Evolutionary conservation across 2,797 vertebrate genomes (phyloP).

Genomic region (Gadopsis marmoratus): DNA sequence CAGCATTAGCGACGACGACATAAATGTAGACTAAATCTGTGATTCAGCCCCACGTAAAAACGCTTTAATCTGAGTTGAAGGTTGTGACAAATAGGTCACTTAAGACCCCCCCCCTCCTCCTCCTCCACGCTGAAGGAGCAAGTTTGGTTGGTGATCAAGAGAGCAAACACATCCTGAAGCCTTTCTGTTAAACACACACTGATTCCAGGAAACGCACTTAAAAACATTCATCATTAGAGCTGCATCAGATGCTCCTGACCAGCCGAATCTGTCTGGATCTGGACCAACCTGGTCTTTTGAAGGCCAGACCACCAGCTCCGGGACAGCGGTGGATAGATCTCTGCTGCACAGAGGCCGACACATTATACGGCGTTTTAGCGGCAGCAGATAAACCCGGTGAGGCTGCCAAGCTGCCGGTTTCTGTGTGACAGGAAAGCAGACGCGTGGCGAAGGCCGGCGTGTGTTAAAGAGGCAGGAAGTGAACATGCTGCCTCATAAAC

Average conservation of each 20-base stretch:
- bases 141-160: not conserved
- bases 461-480: not conserved
- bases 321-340: constrained; percentile 25
- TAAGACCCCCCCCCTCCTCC: not conserved
- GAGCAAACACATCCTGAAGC: not conserved
- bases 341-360: not conserved
- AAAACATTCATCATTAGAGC: not conserved
- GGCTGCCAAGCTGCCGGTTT: constrained; percentile 3
- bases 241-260: constrained; percentile 9
- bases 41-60: not conserved
- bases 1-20: not conserved
- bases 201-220: not conserved
- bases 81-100: not conserved
- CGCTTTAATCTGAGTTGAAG: not conserved
- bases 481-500: not conserved
- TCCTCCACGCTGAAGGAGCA: not conserved
- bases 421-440: not conserved
- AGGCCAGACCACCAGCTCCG: not conserved
- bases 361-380: not conserved
- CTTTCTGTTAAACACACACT: not conserved
- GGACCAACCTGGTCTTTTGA: not conserved
- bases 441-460: not conserved
- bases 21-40: not conserved
- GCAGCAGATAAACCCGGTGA: constrained; percentile 4
- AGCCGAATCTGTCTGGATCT: constrained; percentile 7